Base-by-base conservation (phyloP, 2,888 invertebrate genomes). In the Drosophila acutilabella region DNA sequence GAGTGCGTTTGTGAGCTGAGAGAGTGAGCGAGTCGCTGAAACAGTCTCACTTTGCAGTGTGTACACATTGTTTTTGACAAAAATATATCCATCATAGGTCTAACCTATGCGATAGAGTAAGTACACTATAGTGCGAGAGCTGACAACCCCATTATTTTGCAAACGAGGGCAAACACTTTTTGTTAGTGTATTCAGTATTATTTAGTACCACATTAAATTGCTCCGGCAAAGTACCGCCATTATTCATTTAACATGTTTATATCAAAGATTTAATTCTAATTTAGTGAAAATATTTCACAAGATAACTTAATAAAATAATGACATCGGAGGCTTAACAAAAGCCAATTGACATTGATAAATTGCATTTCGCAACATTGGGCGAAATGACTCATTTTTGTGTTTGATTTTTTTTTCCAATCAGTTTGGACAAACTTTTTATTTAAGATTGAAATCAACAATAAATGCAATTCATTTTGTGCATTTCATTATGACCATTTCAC, bases 1-100 rank as follows among this genome's bases (percentile, higher is more conserved):
- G 81, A 74, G 79, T 72, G 75, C 75, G 79, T 74, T 73, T 69
- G 76, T 30, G 64, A 76, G 68, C 44, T 65, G 52, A 64, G 60
- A 68, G 80, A 78, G 81, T 50, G 56, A 71, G 48, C 64, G 64
- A 78, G 64, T 69, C 53, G 59, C 51, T 57, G 62, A 64, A 56
- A 53, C 52, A 68, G 45, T 45, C 58, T 42, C 18, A 40, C 26
- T 38, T 26, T 52, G 7, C 67, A 81, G 81, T 80, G 81, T 78
- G 75, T 70, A 68, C 81, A 80, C 80, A 78, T 58, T 48, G 20
- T 51, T 52, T 59, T 54, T 47, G 10, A 50, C 16, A 50, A 64
- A 26, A 60, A 61, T 52, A 38, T 7, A 18, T 20, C 26, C 14
- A 6, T 14, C 20, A 56, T 51, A 64, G 13, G 33, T 4, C 38